Evolutionary conservation across 2,888 invertebrate genomes (phyloP), one percentile per base, ranked within the genome.

Genomic region (Drosophila maculinotata): DNA sequence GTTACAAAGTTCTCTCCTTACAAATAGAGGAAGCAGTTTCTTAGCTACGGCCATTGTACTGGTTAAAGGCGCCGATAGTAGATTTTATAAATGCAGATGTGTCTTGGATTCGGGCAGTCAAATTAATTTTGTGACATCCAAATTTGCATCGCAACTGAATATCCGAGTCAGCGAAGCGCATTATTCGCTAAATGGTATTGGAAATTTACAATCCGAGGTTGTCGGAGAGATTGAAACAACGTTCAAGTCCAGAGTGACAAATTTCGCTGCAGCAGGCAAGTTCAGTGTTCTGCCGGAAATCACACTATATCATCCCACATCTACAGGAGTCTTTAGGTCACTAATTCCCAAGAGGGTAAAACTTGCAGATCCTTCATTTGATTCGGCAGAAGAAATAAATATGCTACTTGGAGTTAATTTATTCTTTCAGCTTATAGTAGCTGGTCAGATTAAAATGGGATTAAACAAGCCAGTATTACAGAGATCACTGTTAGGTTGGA

Each of bases 351-450:
- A 7, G 23, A 31, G n/a, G 12, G 12, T 44, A 36, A 42, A 23
- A 30, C 49, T 49, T 10, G 49, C 42, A 28, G 58, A 58, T 42
- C 57, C 57, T 12, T 12, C 28, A 14, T 54, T 45, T 36, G 12
- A 45, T 20, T 38, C 36, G 4, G 14, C 30, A 23, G 39, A 47
- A 36, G 10, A 38, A 28, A 56, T 47, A 9, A 9, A 45, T 12
- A 47, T 56, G 39, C 38, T 39, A 8, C 36, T 47, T 36, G 39
- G 42, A 10, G 28, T 42, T 2, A n/a, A 9, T 20, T 26, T 35
- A 6, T 54, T 54, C 14, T 54, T 45, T 6, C 36, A 54, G 10
- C 20, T 45, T 5, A 30, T 54, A 8, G 48, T 49, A 20, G 41
- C 48, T 12, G 56, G 26, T 1, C 56, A 56, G 12, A 56, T 47